Evolutionary conservation across 2,888 invertebrate species (phyloP).

Genomic region (Eurois occulta): DNA sequence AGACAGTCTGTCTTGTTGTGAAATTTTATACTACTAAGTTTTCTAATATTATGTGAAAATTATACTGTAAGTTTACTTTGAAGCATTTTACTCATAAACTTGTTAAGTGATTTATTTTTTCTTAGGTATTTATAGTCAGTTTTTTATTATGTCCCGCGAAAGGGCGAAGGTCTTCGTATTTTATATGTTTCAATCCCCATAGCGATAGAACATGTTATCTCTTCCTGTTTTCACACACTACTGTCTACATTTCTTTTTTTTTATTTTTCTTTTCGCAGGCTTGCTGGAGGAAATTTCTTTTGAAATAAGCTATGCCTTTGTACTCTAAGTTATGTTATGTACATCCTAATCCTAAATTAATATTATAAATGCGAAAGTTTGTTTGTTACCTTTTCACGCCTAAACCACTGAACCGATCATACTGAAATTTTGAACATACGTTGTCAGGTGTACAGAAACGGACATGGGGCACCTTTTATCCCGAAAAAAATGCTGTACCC

Average conservation of each 20-base stretch:
- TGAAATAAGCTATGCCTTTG: background rate
- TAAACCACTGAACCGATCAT: too few species aligned
- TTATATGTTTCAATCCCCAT: background rate
- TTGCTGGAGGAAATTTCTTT: background rate
- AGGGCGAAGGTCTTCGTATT: background rate
- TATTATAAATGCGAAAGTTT: too few species aligned
- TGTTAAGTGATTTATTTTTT: background rate
- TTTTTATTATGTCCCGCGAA: background rate
- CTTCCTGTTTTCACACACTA: background rate
- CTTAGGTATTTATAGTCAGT: background rate
- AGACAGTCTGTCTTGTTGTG: background rate
- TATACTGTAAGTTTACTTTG: background rate
- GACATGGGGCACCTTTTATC: too few species aligned
- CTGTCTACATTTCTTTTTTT: background rate
- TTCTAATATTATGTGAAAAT: background rate
- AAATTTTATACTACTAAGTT: background rate
- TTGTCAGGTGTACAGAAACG: too few species aligned
- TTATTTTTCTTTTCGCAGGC: too few species aligned
- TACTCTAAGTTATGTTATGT: background rate
- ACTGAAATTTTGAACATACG: too few species aligned
- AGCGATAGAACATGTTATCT: background rate
- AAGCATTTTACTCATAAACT: background rate
- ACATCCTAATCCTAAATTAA: too few species aligned
- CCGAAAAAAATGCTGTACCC: too few species aligned
- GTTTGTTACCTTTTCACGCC: too few species aligned